Evolutionary conservation across 2,113 vertebrate genomes (phyloP), one percentile per base, ranked within the genome.

Genomic region (Lepus americanus): DNA sequence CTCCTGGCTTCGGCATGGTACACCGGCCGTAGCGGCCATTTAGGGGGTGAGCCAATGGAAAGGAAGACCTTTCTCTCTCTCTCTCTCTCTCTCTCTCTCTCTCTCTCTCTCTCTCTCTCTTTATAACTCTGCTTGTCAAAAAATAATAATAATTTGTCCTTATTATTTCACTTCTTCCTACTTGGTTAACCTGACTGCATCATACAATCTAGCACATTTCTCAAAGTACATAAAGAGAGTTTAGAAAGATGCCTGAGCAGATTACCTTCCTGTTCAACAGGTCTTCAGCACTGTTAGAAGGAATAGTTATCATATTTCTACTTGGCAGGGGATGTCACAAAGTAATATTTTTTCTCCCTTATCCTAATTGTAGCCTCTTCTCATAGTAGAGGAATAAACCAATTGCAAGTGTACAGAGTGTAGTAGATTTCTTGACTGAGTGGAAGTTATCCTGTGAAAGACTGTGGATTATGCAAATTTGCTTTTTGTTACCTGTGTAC

Each of bases 371-470:
- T 59, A 78, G 9, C 89, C 9, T 87, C 51, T 87, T 61, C 66
- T 11, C 3, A 10, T 23, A 31, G 44, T 36, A 10, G 77, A 78
- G 9, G 6, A 82, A n/a, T 59, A 36, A 89, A 67, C 2, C 39
- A 76, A 55, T 23, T 96, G 25, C 25, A 70, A 31, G 16, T 19
- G 69, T 59, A 85, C 27, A 25, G 36, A 59, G 0, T 39, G 22
- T 73, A 4, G 22, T 73, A 4, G 22, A 59, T 27, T 87, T 79
- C n/a, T 90, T 94, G 11, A 87, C 31, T 67, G 6, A 9, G 1
- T 80, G 9, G 25, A 87, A 29, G 39, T 64, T 89, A 86, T 73
- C 20, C 76, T 89, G 0, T 79, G 27, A 91, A 92, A 95, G 27
- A 33, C 5, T 3, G 53, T 87, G 19, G 80, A 84, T 6, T 72